These are phyloP conservation scores for Eidolon helvum DNA, from an alignment of 2,113 vertebrate genomes.

Conservation along the genomic window DNA sequence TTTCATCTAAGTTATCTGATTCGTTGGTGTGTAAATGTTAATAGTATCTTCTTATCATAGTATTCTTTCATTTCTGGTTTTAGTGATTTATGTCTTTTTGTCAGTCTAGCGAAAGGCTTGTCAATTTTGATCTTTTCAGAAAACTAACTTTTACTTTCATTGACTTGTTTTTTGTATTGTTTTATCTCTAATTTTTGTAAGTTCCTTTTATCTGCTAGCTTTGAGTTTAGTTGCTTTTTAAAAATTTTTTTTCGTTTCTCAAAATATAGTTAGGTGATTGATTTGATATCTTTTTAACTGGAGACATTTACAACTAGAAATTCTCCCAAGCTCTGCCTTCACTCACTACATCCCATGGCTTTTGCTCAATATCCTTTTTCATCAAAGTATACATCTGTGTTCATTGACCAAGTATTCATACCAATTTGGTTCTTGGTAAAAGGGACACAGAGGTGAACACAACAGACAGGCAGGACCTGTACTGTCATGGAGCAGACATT, in stretches of 20 bases:
- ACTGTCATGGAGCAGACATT: not conserved
- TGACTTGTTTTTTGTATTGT: not conserved
- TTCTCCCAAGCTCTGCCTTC: not conserved
- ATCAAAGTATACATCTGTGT: not conserved
- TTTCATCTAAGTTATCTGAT: not conserved
- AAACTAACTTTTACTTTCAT: not conserved
- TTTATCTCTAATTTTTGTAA: not conserved
- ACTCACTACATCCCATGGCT: not conserved
- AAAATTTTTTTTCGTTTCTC: not conserved
- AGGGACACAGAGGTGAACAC: not conserved
- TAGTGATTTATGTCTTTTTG: not conserved
- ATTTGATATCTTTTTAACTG: not conserved
- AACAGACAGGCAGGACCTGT: not conserved
- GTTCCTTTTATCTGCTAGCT: not conserved
- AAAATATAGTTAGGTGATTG: not conserved
- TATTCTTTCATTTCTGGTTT: not conserved
- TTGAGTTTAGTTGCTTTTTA: not conserved
- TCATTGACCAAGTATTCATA: not conserved
- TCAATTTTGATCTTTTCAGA: not conserved
- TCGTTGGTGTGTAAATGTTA: not conserved
- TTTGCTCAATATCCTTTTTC: not conserved
- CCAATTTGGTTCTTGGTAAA: not conserved
- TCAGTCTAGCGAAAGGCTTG: not conserved
- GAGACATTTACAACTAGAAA: not conserved
- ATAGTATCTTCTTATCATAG: not conserved